Base-by-base conservation (phyloP, 92 coral and sea anemone species). In the Micromussa lordhowensis region DNA sequence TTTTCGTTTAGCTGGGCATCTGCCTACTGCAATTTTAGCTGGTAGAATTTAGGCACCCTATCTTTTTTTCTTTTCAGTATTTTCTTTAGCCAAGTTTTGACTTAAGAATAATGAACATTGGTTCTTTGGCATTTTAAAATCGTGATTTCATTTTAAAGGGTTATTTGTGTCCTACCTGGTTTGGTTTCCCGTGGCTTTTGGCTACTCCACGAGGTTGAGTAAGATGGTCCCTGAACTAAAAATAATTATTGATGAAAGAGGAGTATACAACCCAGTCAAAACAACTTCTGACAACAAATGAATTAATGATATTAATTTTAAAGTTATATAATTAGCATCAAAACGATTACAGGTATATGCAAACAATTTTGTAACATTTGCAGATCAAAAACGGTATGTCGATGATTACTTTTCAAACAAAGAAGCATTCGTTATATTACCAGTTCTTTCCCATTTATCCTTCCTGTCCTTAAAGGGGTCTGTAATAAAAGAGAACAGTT, bases 201-300 rank as follows among this genome's bases (percentile, higher is more conserved):
- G 28, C 83, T 86, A 36, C 68, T 86, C 89, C 89, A 86, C 6
- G 89, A 86, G 49, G 89, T 58, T 11, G 89, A 75, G 64, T 30
- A 77, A 78, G 89, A 63, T 15, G 83, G 64, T 78, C 83, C 83
- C 24, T 86, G 82, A 31, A 51, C 89, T 86, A 59, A 61, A 40
- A 77, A 34, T 44, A 21, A 21, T 72, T 72, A 72, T 72, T 12
- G 9, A 70, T 17, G 31, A 30, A 2, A 31, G 11, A 61, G 11
- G 68, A 61, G 30, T 18, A 61, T 9, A 61, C 24, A 0, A 66
- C 26, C 71, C 71, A 66, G 15, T 26, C 13, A 63, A 59, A n/a
- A n/a, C n/a, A n/a, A n/a, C n/a, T n/a, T n/a, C n/a, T n/a, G n/a
- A n/a, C n/a, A n/a, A n/a, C n/a, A n/a, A n/a, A n/a, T n/a, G n/a